Conservation (phyloP, 2,888 invertebrate species). For the Therioaphis trifolii region DNA sequence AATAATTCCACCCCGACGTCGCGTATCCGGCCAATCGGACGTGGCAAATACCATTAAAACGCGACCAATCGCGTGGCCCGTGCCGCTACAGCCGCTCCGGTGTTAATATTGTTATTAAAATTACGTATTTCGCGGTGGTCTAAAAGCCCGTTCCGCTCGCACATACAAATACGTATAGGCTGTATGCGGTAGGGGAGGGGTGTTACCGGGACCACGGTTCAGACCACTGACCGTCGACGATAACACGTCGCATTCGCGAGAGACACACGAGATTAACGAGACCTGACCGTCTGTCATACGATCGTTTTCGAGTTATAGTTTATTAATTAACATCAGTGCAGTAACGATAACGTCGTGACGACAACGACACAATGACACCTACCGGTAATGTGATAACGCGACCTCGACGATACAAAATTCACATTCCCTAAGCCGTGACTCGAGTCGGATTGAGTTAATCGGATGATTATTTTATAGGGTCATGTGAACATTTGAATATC, state of each 20-base stretch:
- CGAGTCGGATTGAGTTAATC: too few relatives aligned
- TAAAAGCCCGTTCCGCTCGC: too few relatives aligned
- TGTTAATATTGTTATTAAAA: neutral
- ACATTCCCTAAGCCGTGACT: too few relatives aligned
- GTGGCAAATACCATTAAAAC: constrained; percentile 59
- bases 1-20: constrained; percentile 58
- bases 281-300: neutral
- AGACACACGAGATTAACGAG: neutral
- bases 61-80: constrained; percentile 42
- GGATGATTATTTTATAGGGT: too few relatives aligned
- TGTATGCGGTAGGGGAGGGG: too few relatives aligned
- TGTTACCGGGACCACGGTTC: too few relatives aligned
- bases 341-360: neutral
- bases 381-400: neutral
- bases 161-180: too few relatives aligned
- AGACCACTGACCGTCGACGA: neutral
- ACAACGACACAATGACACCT: neutral
- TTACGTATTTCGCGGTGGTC: neutral
- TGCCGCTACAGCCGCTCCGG: neutral
- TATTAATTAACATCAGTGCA: neutral
- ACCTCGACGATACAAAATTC: too few relatives aligned
- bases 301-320: neutral
- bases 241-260: neutral
- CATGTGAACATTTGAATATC: too few relatives aligned
- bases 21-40: constrained; percentile 62